phyloP scores from a whole-genome alignment of 2,797 vertebrate species.

The Melopsittacus undulatus region DNA sequence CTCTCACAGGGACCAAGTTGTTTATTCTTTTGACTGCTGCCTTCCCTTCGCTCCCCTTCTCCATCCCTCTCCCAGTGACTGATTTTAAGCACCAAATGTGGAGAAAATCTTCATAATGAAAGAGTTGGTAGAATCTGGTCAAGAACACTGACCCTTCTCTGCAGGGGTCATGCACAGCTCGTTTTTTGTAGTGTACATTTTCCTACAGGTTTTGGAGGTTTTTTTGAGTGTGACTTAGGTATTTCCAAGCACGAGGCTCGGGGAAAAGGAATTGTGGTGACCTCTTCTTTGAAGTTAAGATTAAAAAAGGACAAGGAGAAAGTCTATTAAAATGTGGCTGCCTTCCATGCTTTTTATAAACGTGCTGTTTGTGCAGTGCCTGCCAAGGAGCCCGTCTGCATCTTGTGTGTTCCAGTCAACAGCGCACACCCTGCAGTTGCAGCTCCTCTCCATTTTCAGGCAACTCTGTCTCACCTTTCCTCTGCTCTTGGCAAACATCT shows the following conservation, averaged over 20 bases:
- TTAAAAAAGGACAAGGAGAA: slow-evolving; percentile 10
- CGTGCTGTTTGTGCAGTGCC: background rate
- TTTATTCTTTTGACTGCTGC: background rate
- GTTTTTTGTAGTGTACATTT: background rate
- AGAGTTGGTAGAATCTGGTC: background rate
- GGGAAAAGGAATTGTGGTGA: background rate
- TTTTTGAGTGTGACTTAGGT: background rate
- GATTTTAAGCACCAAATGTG: background rate
- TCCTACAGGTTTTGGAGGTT: background rate
- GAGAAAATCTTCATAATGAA: background rate
- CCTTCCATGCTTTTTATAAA: slow-evolving; percentile 16
- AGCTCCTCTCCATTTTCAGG: background rate
- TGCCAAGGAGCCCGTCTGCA: slow-evolving; percentile 2
- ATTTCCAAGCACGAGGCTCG: background rate
- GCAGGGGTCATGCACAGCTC: background rate
- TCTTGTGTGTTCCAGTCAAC: slow-evolving; percentile 16
- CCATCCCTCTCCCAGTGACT: background rate
- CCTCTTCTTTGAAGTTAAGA: slow-evolving; percentile 47
- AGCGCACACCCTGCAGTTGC: background rate
- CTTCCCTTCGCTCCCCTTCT: background rate
- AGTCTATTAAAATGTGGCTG: slow-evolving; percentile 1
- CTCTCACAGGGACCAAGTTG: background rate
- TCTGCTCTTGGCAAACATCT: background rate
- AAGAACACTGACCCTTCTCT: background rate
- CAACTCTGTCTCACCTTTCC: background rate